Base-by-base conservation (phyloP, 2,113 vertebrate species). In the Anser cygnoides region DNA sequence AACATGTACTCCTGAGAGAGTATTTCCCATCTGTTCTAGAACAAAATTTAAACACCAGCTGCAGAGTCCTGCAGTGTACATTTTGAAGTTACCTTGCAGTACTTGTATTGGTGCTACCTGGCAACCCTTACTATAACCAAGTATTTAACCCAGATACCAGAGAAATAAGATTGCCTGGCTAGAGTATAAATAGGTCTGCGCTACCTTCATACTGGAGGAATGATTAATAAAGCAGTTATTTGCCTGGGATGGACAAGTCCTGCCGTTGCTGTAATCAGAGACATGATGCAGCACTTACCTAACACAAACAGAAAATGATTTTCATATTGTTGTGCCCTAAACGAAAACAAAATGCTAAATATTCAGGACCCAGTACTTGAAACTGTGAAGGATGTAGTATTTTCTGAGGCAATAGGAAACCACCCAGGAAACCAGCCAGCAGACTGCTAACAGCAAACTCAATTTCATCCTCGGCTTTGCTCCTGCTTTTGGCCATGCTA, bases 1-100 rank as follows among this genome's bases (percentile, higher is more conserved):
- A 93, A 54, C 62, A 11, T 41, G 74, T 86, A 52, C 86, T 97
- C 61, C 78, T 91, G 50, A 58, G 91, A 96, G 91, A 95, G 66
- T 92, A 90, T 91, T 96, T 87, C 78, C 89, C 87, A 95, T 95
- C 90, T 97, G 91, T 58, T 88, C 68, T 57, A 76, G 82, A 89
- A 95, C 33, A 93, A 77, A 43, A 93, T 97, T 91, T 86, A 90
- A 92, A 82, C 75, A 89, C 76, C 81, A 96, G 74, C 57, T 93
- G 62, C 86, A 72, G 66, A 83, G 83, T 91, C 76, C 78, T 90
- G 49, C 84, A 61, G 76, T 31, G 37, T 35, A n/a, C 10, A 1
- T 82, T 95, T 86, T 84, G 83, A 95, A 89, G 58, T 92, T 86
- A 82, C 57, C 54, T 72, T 76, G 28, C 16, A 46, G 33, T 72